Conservation (phyloP, 2,113 vertebrate genomes). For the Epinephelus lanceolatus region DNA sequence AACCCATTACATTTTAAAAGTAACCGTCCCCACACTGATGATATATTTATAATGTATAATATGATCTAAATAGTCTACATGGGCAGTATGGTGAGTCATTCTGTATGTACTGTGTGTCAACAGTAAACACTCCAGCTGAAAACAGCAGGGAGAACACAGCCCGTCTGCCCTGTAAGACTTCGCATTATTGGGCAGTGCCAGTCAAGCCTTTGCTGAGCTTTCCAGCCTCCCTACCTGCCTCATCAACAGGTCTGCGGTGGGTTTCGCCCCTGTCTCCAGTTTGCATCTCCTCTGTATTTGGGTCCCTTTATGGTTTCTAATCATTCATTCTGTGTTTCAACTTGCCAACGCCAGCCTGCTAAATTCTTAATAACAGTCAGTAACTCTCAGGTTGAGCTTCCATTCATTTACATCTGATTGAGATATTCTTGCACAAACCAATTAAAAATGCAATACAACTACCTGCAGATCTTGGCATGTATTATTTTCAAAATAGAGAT, state of each 20-base stretch:
- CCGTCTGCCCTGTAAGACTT: background rate
- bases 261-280: slow-evolving; percentile 65
- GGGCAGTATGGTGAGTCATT: background rate
- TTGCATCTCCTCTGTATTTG: slow-evolving; percentile 80
- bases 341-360: slow-evolving; percentile 89
- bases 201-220: slow-evolving; percentile 11
- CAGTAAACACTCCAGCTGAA: background rate
- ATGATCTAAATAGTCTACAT: background rate
- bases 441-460: slow-evolving; percentile 86
- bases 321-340: slow-evolving; percentile 91
- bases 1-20: too few relatives aligned
- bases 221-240: slow-evolving; percentile 11
- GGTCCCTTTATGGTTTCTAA: slow-evolving; percentile 91
- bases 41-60: too few relatives aligned
- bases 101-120: background rate
- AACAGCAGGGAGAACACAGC: slow-evolving; percentile 8
- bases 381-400: slow-evolving; percentile 91
- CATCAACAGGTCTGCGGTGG: slow-evolving; percentile 62
- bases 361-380: slow-evolving; percentile 95
- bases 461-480: slow-evolving; percentile 65
- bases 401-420: slow-evolving; percentile 96
- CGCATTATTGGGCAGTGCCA: background rate
- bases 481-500: slow-evolving; percentile 71
- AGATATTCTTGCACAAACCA: slow-evolving; percentile 93
- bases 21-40: too few relatives aligned